These are phyloP conservation scores for Engystomops pustulosus DNA, from an alignment of 2,113 vertebrate genomes.

Conservation along the genomic window DNA sequence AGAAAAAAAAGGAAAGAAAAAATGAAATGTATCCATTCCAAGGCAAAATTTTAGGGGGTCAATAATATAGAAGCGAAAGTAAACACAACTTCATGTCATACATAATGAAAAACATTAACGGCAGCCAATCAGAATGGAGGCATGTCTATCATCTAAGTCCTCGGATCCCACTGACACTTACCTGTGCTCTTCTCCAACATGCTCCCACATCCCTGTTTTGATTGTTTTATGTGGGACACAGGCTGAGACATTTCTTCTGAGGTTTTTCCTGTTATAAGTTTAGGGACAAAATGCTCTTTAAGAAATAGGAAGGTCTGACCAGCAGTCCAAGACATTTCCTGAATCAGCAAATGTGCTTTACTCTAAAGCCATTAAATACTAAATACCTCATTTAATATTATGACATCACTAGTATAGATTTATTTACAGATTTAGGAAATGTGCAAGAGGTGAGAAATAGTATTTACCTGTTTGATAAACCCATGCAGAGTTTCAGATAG, in stretches of 20 bases:
- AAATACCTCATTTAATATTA: neutral
- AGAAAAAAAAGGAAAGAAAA: neutral
- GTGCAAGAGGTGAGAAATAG: neutral
- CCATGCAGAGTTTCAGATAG: constrained; percentile 15
- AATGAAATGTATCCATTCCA: neutral
- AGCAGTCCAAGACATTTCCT: constrained; percentile 77
- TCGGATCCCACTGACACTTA: constrained; percentile 70
- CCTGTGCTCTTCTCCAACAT: constrained; percentile 80
- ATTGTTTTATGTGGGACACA: constrained; percentile 87
- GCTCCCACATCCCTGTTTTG: constrained; percentile 87
- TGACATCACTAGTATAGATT: neutral
- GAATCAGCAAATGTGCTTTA: constrained; percentile 72
- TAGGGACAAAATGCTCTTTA: constrained; percentile 73
- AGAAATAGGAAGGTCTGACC: constrained; percentile 86
- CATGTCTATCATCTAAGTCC: constrained; percentile 59
- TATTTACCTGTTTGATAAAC: neutral
- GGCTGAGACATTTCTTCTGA: constrained; percentile 86
- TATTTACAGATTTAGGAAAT: constrained; percentile 53
- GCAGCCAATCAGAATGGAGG: constrained; percentile 9
- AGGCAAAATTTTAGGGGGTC: neutral
- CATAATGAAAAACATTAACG: neutral
- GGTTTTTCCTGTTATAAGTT: constrained; percentile 88
- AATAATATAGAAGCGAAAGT: neutral
- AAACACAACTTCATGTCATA: constrained; percentile 5
- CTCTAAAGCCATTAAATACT: neutral